A percentile compares a stretch with the other conserved stretches of the same genome.
These are phyloP conservation scores for Smithornis capensis DNA, from an alignment of 2,113 vertebrate genomes.

Conservation along the genomic window DNA sequence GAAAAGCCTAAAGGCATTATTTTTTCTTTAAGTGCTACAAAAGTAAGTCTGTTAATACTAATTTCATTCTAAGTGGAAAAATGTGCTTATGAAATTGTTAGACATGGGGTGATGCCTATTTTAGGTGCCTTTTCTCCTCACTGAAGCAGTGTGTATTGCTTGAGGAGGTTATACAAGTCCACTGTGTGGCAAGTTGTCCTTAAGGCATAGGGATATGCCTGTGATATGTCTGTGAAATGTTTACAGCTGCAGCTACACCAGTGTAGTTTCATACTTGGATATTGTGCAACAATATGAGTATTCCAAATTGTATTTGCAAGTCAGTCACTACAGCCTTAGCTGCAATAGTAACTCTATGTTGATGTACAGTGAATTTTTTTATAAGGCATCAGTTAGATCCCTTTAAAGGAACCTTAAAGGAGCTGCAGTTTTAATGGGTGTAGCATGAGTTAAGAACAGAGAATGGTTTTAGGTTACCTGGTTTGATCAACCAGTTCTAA, in stretches of 20 bases:
- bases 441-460: background rate
- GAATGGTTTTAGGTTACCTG: background rate
- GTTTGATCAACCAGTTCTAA: background rate
- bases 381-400: background rate
- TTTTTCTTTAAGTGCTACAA: background rate
- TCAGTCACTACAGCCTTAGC: background rate
- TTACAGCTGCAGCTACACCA: background rate
- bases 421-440: rapidly evolving
- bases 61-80: background rate
- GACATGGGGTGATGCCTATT: background rate
- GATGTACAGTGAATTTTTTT: background rate
- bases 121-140: background rate
- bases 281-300: background rate
- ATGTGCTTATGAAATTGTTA: background rate
- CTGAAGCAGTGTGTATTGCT: background rate
- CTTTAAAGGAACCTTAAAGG: background rate
- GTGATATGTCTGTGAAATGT: background rate
- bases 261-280: background rate
- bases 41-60: background rate
- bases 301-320: background rate
- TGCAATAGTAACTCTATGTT: background rate
- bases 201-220: background rate
- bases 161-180: background rate
- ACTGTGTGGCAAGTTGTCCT: background rate
- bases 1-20: background rate